Conservation (phyloP, 2,888 invertebrate genomes). For the Litoditis marina region DNA sequence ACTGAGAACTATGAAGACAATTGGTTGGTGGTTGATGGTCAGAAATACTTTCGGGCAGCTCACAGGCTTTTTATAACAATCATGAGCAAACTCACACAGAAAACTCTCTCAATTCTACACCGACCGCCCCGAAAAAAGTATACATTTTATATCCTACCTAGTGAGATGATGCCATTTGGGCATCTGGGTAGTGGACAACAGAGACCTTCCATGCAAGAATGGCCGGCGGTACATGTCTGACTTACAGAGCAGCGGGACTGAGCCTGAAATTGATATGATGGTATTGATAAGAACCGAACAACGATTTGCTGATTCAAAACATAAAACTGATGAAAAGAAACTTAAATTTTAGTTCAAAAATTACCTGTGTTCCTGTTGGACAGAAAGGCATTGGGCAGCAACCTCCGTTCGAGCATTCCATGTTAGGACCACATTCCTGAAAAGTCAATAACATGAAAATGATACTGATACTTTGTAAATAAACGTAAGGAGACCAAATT, state of each 20-base stretch:
- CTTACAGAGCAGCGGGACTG: constrained; percentile 29
- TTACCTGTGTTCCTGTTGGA: constrained; percentile 52
- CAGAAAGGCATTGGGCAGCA: constrained; percentile 59
- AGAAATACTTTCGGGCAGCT: too few species aligned
- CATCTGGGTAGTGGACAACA: constrained; percentile 57
- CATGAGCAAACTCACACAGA: too few species aligned
- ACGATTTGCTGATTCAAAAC: not conserved
- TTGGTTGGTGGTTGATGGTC: too few species aligned
- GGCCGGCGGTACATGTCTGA: constrained; percentile 32
- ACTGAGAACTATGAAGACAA: too few species aligned
- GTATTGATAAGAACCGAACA: too few species aligned
- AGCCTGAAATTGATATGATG: constrained; percentile 16
- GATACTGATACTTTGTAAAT: constrained; percentile 5
- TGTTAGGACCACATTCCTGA: constrained; percentile 49
- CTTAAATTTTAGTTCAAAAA: constrained; percentile 1
- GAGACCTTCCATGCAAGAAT: constrained; percentile 49
- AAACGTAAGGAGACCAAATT: constrained; percentile 19
- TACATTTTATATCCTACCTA: constrained; percentile 14
- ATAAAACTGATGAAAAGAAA: not conserved
- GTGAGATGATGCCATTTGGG: constrained; percentile 43
- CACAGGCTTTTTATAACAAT: too few species aligned
- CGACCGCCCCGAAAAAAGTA: too few species aligned
- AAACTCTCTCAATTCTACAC: too few species aligned
- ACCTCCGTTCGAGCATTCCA: constrained; percentile 58
- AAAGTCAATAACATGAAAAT: not conserved